Percentiles rank a stretch among this genome's conserved stretches.
Conservation (phyloP, 1,140 invertebrate genomes). For the Cherax destructor region DNA sequence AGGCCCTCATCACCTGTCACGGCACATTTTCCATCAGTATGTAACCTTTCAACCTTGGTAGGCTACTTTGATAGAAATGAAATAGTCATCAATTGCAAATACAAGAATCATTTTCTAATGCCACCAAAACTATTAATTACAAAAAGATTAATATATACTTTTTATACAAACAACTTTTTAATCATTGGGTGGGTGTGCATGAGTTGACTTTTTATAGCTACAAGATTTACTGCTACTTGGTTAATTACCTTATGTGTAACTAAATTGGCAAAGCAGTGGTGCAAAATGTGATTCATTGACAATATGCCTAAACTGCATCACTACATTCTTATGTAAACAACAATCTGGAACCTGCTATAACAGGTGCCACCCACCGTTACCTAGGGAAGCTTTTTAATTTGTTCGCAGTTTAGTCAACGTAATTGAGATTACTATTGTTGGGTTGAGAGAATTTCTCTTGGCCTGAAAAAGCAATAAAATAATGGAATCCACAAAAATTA, state of each 20-base stretch:
- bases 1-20: slow-evolving; percentile 47
- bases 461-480: slow-evolving; percentile 69
- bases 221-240: slow-evolving; percentile 23
- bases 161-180: slow-evolving; percentile 44
- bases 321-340: slow-evolving; percentile 36
- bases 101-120: slow-evolving; percentile 51
- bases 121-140: slow-evolving; percentile 53
- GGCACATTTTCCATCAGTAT: slow-evolving; percentile 45
- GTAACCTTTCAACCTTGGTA: slow-evolving; percentile 45
- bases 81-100: slow-evolving; percentile 59
- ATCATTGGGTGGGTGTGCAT: slow-evolving; percentile 53
- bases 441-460: slow-evolving; percentile 82
- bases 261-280: slow-evolving; percentile 58
- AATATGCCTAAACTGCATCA: slow-evolving; percentile 47
- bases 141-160: slow-evolving; percentile 60
- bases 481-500: slow-evolving; percentile 55
- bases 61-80: slow-evolving; percentile 60
- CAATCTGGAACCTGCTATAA: slow-evolving; percentile 34
- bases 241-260: slow-evolving; percentile 56
- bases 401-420: slow-evolving; percentile 66
- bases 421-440: slow-evolving; percentile 73
- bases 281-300: slow-evolving; percentile 67
- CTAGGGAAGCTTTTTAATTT: slow-evolving; percentile 39
- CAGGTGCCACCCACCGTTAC: slow-evolving; percentile 58
- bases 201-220: slow-evolving; percentile 1